phyloP scores from a whole-genome alignment of 2,888 invertebrate genomes.

The Scelioninae gen. 1 region DNA sequence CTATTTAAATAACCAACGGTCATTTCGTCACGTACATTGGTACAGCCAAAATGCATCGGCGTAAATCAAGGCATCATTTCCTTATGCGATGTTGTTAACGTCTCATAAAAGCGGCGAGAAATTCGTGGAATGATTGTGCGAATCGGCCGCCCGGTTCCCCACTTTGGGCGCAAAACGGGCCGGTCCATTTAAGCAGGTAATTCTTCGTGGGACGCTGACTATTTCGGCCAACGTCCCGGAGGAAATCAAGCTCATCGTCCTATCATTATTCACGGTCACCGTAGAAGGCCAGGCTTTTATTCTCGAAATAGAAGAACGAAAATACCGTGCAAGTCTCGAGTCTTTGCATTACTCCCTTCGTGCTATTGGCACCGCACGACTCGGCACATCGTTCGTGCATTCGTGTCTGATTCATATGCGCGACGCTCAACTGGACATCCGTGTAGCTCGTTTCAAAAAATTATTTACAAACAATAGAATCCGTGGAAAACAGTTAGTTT shows the following conservation, averaged over 20 bases:
- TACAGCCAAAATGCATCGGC: neutral
- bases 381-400: neutral
- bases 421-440: conserved; percentile 39
- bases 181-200: conserved; percentile 21
- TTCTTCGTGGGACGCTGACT: conserved; percentile 3
- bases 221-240: conserved; percentile 7
- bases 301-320: conserved; percentile 38
- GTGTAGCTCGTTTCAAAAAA: conserved; percentile 19
- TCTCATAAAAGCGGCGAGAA: conserved; percentile 29
- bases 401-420: conserved; percentile 27
- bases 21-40: neutral
- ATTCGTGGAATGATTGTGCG: conserved; percentile 28
- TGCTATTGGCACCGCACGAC: conserved; percentile 21
- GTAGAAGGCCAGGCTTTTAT: conserved; percentile 38
- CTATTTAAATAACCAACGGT: too few species aligned
- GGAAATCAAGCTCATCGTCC: neutral
- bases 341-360: conserved; percentile 18
- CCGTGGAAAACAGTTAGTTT: conserved; percentile 17
- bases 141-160: neutral
- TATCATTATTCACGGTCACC: conserved; percentile 35
- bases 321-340: conserved; percentile 29
- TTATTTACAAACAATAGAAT: conserved; percentile 42
- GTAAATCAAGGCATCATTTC: conserved; percentile 26
- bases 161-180: neutral
- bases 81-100: conserved; percentile 18